phyloP scores from a whole-genome alignment of 2,888 invertebrate genomes.

The Caenorhabditis becei region DNA sequence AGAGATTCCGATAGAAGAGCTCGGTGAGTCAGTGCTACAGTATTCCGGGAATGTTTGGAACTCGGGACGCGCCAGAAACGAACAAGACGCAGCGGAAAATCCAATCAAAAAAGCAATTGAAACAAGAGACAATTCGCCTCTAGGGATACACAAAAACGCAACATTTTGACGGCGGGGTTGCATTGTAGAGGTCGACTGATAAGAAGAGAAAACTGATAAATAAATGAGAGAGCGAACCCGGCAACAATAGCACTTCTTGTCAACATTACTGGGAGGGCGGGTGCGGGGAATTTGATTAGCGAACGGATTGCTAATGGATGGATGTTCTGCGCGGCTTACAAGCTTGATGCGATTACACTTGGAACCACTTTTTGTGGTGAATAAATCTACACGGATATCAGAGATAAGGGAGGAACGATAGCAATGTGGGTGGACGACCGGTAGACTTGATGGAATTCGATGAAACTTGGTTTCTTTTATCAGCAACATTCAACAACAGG shows the following conservation, averaged over 20 bases:
- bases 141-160: background rate
- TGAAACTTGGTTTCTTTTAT: background rate
- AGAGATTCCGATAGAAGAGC: background rate
- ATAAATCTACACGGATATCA: background rate
- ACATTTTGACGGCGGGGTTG: constrained; percentile 1
- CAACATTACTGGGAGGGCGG: background rate
- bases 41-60: background rate
- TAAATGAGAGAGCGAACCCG: background rate
- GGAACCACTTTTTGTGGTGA: background rate
- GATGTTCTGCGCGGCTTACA: background rate
- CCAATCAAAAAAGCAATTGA: constrained; percentile 8
- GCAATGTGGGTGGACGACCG: background rate
- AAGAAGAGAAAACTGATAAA: constrained; percentile 10
- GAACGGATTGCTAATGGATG: constrained; percentile 4
- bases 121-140: background rate
- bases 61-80: background rate
- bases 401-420: background rate
- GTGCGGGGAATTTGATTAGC: constrained; percentile 8
- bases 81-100: background rate
- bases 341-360: constrained; percentile 5
- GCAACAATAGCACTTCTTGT: constrained; percentile 9
- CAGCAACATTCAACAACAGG: constrained; percentile 1
- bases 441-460: background rate
- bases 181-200: background rate
- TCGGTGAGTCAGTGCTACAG: no score